Conservation (phyloP, 2,888 invertebrate genomes). For the Philereme transversata region DNA sequence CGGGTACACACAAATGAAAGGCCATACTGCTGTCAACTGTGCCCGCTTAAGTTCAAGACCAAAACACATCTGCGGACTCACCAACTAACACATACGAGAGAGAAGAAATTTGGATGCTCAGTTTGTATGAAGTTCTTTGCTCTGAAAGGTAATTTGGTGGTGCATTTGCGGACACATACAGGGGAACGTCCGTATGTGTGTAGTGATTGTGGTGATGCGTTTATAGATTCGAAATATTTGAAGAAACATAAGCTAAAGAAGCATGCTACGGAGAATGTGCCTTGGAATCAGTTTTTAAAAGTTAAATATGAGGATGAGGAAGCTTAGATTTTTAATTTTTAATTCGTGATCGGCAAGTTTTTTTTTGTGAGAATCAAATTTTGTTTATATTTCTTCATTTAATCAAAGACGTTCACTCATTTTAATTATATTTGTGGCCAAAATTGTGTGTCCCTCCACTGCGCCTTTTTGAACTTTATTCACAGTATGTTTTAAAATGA, state of each 20-base stretch:
- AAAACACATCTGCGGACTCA: conserved; percentile 79
- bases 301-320: conserved; percentile 26
- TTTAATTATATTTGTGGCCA: too few species aligned
- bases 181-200: conserved; percentile 80
- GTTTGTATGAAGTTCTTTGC: conserved; percentile 82
- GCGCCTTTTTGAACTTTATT: too few species aligned
- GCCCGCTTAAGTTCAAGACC: conserved; percentile 75
- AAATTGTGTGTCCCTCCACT: too few species aligned
- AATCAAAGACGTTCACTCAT: too few species aligned
- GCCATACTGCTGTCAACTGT: conserved; percentile 74
- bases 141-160: conserved; percentile 77
- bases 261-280: conserved; percentile 70
- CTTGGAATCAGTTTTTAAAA: conserved; percentile 69
- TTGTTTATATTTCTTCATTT: too few species aligned
- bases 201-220: conserved; percentile 72
- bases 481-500: too few species aligned
- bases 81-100: conserved; percentile 78
- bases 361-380: too few species aligned
- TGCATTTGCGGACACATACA: conserved; percentile 79
- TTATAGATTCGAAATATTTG: conserved; percentile 81
- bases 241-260: conserved; percentile 79
- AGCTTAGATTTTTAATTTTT: not conserved
- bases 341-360: too few species aligned
- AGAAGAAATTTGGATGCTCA: conserved; percentile 80
- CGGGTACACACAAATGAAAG: conserved; percentile 79